Evolutionary conservation across 1,140 invertebrate genomes (phyloP), one percentile per base, ranked within the genome.

Genomic region (Drosophila bocki): DNA sequence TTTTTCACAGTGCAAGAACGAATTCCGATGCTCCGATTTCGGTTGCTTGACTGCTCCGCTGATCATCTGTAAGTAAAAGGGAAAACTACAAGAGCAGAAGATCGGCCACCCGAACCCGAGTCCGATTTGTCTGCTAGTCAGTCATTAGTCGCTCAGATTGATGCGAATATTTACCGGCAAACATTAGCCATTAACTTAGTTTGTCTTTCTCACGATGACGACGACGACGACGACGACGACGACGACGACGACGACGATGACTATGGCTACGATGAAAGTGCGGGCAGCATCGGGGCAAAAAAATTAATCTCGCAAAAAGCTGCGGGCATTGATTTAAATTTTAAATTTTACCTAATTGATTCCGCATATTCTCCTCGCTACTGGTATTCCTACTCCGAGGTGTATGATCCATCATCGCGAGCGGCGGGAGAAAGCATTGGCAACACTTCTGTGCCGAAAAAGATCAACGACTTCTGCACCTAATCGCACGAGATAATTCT

Each of bases 311-410:
- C 42, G 22, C 7, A 50, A 64, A 17, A 17, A 69, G 44, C 77
- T 80, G 80, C 68, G 67, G 84, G 83, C 77, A 47, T 48, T 75
- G 51, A 80, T 83, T 87, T 83, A 72, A 77, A 83, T 77, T 87
- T 82, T 45, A 57, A 50, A 78, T 72, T 77, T 78, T 57, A 50
- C 41, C 42, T 61, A 79, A 79, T 65, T 64, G 56, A 72, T 79
- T 64, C 45, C 68, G 48, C 47, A 62, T 61, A 32, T 80, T 68
- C 58, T 56, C 44, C 68, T 51, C 41, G 85, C 84, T 88, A 88
- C 84, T 80, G 84, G 84, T 59, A 78, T 87, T 90, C 47, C 37
- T 13, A 57, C n/a, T 44, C 48, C 57, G 37, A 42, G 44, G 37
- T 68, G 61, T 47, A 82, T 62, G 62, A 78, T 90, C 65, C 80